Percentiles rank a stretch among this genome's conserved stretches.
Conservation (phyloP, 1,140 invertebrate species). For the Drosophila arawakana region DNA sequence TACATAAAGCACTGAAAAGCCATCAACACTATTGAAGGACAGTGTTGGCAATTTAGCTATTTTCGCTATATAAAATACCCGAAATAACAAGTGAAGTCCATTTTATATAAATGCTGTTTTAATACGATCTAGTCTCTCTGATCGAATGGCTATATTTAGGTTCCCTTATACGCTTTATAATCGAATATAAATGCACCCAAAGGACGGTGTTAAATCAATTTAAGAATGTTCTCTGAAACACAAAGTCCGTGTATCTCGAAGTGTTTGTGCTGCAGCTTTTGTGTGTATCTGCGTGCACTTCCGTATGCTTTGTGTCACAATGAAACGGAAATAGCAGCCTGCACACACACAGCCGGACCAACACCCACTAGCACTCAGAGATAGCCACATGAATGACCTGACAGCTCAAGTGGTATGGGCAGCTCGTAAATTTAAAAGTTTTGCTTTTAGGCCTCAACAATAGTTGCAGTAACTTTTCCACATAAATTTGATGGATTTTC, state of each 20-base stretch:
- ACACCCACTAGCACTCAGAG: not conserved
- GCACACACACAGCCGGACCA: not conserved
- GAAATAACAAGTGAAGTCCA: too few relatives aligned
- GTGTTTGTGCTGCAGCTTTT: slow-evolving; percentile 20
- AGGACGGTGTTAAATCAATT: slow-evolving; percentile 20
- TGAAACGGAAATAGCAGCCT: slow-evolving; percentile 43
- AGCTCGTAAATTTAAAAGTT: slow-evolving; percentile 22
- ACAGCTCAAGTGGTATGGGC: not conserved
- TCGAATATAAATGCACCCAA: slow-evolving; percentile 17
- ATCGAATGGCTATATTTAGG: too few relatives aligned
- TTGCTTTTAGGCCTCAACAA: slow-evolving; percentile 3
- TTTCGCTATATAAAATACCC: too few relatives aligned
- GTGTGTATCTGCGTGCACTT: slow-evolving; percentile 41
- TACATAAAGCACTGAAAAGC: too few relatives aligned
- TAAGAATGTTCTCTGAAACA: slow-evolving; percentile 3
- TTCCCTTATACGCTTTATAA: slow-evolving; percentile 2
- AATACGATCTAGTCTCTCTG: too few relatives aligned
- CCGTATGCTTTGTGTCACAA: slow-evolving; percentile 39
- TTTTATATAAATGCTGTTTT: too few relatives aligned
- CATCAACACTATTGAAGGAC: too few relatives aligned
- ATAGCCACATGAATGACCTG: slow-evolving; percentile 11
- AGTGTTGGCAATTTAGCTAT: too few relatives aligned
- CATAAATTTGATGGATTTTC: slow-evolving; percentile 1
- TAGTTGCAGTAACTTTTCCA: slow-evolving; percentile 4
- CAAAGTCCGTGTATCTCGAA: slow-evolving; percentile 9